These are phyloP conservation scores for Cryptus armator DNA, from an alignment of 2,888 invertebrate genomes.

Conservation along the genomic window DNA sequence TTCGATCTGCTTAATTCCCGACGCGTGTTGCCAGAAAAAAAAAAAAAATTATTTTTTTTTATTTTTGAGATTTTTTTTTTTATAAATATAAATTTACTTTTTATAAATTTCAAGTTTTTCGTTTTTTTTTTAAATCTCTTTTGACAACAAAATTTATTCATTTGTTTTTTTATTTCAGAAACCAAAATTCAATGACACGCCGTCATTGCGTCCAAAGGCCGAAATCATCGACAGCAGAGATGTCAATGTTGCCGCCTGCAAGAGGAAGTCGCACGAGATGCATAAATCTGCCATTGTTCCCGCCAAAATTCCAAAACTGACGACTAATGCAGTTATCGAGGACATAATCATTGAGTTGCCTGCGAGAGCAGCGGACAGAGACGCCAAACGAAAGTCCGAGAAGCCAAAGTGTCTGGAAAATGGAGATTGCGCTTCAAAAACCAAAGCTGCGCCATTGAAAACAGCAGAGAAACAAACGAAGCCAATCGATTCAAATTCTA, in stretches of 20 bases:
- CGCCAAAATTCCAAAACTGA: neutral
- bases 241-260: neutral
- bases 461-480: neutral
- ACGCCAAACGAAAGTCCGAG: neutral
- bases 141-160: neutral
- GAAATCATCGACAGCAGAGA: neutral
- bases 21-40: neutral
- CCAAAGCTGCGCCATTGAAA: neutral
- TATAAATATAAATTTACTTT: too few species aligned
- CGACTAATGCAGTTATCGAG: neutral
- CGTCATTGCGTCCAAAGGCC: neutral
- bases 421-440: neutral
- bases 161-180: neutral
- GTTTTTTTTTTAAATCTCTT: too few species aligned
- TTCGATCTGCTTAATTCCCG: neutral
- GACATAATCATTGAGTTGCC: conserved; percentile 24
- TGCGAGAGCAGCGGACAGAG: neutral
- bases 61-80: neutral
- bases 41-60: neutral
- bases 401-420: neutral
- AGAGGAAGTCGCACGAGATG: neutral
- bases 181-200: neutral
- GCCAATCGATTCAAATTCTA: neutral
- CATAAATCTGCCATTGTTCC: neutral
- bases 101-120: too few species aligned